Percentiles rank a stretch among this genome's conserved stretches.
These are phyloP conservation scores for Hypercompe scribonia DNA, from an alignment of 2,888 invertebrate genomes.

Conservation along the genomic window DNA sequence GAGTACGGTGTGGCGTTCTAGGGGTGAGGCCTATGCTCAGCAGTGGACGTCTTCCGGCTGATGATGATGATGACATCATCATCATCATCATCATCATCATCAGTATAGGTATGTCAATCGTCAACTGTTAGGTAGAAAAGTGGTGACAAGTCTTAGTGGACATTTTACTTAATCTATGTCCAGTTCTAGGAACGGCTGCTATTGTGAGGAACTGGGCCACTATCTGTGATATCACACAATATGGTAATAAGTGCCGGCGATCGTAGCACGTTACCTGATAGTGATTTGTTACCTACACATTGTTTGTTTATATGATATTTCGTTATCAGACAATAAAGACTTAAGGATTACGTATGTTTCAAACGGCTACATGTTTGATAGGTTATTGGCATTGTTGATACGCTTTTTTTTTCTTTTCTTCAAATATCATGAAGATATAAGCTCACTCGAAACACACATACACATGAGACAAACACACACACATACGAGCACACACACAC, in stretches of 20 bases:
- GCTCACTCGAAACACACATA: no score
- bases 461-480: no score
- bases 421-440: no score
- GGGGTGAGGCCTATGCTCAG: no score
- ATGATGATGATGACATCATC: no score
- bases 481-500: no score
- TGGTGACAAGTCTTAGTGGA: slow-evolving; percentile 6
- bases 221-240: slow-evolving; percentile 35
- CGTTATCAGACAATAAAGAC: neutral
- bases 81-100: no score
- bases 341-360: slow-evolving; percentile 5
- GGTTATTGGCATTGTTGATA: neutral
- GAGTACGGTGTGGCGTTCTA: no score
- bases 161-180: slow-evolving; percentile 25
- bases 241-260: slow-evolving; percentile 5
- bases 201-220: slow-evolving; percentile 51
- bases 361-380: neutral
- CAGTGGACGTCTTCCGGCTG: no score
- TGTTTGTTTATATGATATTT: neutral
- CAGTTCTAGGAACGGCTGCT: slow-evolving; percentile 32
- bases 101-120: no score
- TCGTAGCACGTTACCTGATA: slow-evolving; percentile 32
- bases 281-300: slow-evolving; percentile 12
- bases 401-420: no score
- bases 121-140: slow-evolving; percentile 4